Evolutionary conservation across 2,888 invertebrate genomes (phyloP).

Genomic region (Drosophila bunnanda): DNA sequence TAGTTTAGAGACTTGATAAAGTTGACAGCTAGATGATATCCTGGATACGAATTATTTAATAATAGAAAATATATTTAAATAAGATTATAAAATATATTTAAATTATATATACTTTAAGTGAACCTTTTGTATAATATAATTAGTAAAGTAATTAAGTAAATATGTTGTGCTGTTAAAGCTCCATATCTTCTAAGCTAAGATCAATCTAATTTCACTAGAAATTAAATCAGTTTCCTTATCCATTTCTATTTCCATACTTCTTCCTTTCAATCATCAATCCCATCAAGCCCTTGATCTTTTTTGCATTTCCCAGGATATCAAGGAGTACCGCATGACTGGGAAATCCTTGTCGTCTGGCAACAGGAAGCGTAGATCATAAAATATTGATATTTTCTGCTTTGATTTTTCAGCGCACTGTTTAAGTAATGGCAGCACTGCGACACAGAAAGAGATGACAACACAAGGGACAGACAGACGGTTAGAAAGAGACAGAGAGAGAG

Average conservation of each 20-base stretch:
- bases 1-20: neutral
- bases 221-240: neutral
- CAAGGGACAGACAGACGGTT: conserved; percentile 5
- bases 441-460: conserved; percentile 22
- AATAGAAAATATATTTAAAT: neutral
- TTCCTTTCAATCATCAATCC: too few relatives aligned
- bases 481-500: neutral
- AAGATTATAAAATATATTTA: neutral
- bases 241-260: neutral
- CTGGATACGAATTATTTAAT: neutral
- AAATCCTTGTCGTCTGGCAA: conserved; percentile 53
- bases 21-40: conserved; percentile 16
- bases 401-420: conserved; percentile 74
- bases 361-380: conserved; percentile 80
- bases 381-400: conserved; percentile 80
- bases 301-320: conserved; percentile 1
- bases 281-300: conserved; percentile 2
- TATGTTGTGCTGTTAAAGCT: neutral
- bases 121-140: fast-evolving
- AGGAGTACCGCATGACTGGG: conserved; percentile 28
- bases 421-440: conserved; percentile 69
- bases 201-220: neutral
- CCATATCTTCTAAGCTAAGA: neutral
- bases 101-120: neutral
- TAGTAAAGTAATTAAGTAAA: too few relatives aligned